Evolutionary conservation across 2,113 vertebrate genomes (phyloP), one percentile per base, ranked within the genome.

Genomic region (Xenopus laevis): DNA sequence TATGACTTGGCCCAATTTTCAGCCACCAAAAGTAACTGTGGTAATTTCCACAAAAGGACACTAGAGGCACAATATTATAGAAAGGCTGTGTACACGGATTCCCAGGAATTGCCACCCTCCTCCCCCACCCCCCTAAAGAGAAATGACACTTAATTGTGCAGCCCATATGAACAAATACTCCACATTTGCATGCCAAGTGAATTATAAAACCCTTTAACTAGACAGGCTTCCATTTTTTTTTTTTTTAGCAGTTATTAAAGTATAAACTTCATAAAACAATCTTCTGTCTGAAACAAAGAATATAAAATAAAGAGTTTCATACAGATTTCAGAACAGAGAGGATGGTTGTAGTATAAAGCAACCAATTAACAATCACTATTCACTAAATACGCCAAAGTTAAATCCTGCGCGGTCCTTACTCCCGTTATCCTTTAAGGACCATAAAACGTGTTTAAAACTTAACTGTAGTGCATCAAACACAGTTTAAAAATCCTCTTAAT

Each of bases 401-500:
- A 71, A 81, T 82, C 79, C 78, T 81, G 72, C 81, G 82, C 83
- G 85, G 84, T 83, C 80, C 81, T 79, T 81, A 84, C 82, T 83
- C 82, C 81, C 80, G 83, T 71, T 79, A 79, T 83, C 78, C 72
- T 81, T 63, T 78, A 40, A 62, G 79, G 83, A 83, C 57, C 81
- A 81, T 84, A 70, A 72, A 82, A 83, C 80, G 81, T 80, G 82
- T 84, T 77, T 71, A 46, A 82, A 83, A 82, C 83, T 81, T 83
- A 80, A 82, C 72, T 84, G 84, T 85, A 78, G 82, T 85, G 85
- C 84, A 84, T 84, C 81, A 81, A 84, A 83, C 45, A 84, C 84
- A 83, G 81, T 83, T 79, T 82, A 83, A 82, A 81, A 81, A 83
- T 81, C 80, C 81, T 80, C 83, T 83, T 80, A 82, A 80, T 65